A percentile compares a stretch with the other conserved stretches of the same genome.
These are phyloP conservation scores for Musca domestica DNA, from an alignment of 1,140 invertebrate genomes.

Conservation along the genomic window DNA sequence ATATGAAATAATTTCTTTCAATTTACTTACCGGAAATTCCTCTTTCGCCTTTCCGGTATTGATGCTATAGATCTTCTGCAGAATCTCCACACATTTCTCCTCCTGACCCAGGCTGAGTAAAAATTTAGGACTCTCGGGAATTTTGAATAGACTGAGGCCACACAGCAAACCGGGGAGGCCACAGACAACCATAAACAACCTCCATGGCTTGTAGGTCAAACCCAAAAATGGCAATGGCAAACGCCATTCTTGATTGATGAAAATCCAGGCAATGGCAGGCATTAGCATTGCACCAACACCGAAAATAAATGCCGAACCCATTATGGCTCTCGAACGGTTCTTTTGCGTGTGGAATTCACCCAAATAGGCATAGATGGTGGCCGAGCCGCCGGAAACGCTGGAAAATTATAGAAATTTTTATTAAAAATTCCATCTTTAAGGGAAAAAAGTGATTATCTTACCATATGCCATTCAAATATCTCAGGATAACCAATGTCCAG, in stretches of 20 bases:
- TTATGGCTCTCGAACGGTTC: conserved; percentile 29
- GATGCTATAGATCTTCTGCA: conserved; percentile 60
- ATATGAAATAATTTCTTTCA: not conserved
- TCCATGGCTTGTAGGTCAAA: conserved; percentile 34
- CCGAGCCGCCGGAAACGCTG: conserved; percentile 32
- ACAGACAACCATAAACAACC: conserved; percentile 31
- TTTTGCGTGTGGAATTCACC: conserved; percentile 32
- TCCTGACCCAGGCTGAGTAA: conserved; percentile 61
- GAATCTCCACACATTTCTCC: conserved; percentile 60
- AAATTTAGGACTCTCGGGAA: conserved; percentile 75
- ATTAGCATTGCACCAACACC: conserved; percentile 31
- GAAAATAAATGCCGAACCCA: conserved; percentile 36
- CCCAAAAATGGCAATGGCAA: conserved; percentile 28
- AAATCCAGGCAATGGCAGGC: conserved; percentile 30
- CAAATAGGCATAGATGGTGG: conserved; percentile 33
- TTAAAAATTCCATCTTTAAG: not conserved
- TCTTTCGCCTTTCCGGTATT: conserved; percentile 57
- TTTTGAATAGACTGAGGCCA: conserved; percentile 55
- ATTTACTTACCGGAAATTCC: conserved; percentile 27
- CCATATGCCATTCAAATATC: conserved; percentile 34
- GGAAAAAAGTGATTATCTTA: conserved; percentile 23
- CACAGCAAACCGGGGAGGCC: conserved; percentile 29
- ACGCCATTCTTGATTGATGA: conserved; percentile 32
- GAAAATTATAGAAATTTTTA: not conserved
- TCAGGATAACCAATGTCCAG: conserved; percentile 28